A percentile compares a stretch with the other conserved stretches of the same genome.
These are phyloP conservation scores for Mesoclemmys tuberculata DNA, from an alignment of 2,113 vertebrate genomes.

Conservation along the genomic window DNA sequence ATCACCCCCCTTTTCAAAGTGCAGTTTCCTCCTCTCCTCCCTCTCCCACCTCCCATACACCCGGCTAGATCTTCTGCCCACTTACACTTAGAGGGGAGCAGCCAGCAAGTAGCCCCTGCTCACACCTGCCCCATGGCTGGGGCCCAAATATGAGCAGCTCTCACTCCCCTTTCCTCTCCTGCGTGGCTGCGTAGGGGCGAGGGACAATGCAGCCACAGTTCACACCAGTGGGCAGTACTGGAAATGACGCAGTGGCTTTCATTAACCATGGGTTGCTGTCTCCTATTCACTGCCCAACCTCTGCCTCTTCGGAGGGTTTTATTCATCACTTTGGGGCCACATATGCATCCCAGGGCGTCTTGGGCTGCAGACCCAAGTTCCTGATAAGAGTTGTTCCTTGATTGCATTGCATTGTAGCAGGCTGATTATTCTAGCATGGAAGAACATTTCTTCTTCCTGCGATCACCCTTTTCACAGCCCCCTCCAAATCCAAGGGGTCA, in stretches of 20 bases:
- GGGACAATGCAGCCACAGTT: neutral
- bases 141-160: neutral
- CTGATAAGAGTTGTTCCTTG: neutral
- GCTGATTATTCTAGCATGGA: neutral
- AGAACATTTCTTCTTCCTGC: neutral
- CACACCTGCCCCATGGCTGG: neutral
- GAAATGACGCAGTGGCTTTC: neutral
- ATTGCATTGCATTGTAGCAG: neutral
- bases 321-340: neutral
- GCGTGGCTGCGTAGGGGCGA: neutral
- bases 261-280: neutral
- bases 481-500: rapidly evolving
- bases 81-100: neutral
- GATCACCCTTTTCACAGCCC: neutral
- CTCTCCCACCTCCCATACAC: neutral
- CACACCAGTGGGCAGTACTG: neutral
- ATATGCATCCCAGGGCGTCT: neutral
- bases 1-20: neutral
- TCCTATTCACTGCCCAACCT: neutral
- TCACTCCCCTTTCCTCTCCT: neutral
- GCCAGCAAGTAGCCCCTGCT: neutral
- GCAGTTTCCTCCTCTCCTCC: neutral
- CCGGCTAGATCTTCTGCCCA: neutral
- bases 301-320: neutral
- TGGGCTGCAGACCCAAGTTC: too few relatives aligned